Base-by-base conservation (phyloP, 2,113 vertebrate species). In the Hypanus sabinus region DNA sequence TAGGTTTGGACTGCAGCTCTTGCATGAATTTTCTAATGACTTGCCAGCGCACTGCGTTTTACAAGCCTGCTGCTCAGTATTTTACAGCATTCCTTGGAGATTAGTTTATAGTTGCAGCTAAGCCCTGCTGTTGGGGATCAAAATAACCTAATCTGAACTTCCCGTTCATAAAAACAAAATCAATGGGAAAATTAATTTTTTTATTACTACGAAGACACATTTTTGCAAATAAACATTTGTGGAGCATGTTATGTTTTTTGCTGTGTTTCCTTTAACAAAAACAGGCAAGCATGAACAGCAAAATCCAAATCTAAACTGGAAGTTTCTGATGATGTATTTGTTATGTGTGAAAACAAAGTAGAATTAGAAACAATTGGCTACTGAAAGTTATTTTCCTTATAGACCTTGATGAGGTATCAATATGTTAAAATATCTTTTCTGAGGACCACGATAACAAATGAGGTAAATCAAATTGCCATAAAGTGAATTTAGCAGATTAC, bases 131-230 rank as follows among this genome's bases (percentile, higher is more conserved):
- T 55, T 73, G 91, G 71, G 70, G 36, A 75, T 73, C 91, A 93
- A 93, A 93, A 93, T 93, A 93, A 73, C 91, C 70, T 93, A 93
- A 93, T 93, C 68, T 93, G 91, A 93, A 93, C 38, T 93, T 93
- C 68, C 70, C 27, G 68, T 93, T 73, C 91, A 55, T 93, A 73
- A 93, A 93, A 46, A 38, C 38, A 92, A 93, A 75, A 93, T 73
- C 91, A 73, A 65, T 93, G 36, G 36, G 73, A 93, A 90, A 93
- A 93, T 93, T 55, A 93, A 93, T 93, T 73, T 55, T 73, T 93
- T 93, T 93, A 93, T 73, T 73, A 55, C 70, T 30, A 30, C 55
- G 85, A 90, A 93, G 91, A 73, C 91, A 93, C 65, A 20, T 38
- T 55, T 46, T 83, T 93, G 46, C 70, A 93, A 93, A 68, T 90